Base-by-base conservation (phyloP, 2,113 vertebrate genomes). In the Labeo catla region DNA sequence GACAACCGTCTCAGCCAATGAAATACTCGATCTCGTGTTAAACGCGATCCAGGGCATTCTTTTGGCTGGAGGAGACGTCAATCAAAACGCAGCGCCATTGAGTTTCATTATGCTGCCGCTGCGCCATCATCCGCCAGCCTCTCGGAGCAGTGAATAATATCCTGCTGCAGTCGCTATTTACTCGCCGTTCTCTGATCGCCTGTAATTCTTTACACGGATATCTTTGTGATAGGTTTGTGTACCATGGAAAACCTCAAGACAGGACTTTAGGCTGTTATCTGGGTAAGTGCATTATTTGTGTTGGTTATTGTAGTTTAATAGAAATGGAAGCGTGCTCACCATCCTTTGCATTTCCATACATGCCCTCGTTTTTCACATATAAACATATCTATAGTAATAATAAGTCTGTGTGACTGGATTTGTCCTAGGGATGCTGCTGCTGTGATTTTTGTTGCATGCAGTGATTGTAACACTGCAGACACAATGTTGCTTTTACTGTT, bases 21-120 rank as follows among this genome's bases (percentile, higher is more conserved):
- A 84, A 73, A 84, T 52, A 9, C 8, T n/a, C 0, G 45, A 11
- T 4, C 39, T 74, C 65, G 61, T 8, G 12, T 36, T 36, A 8
- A 70, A 39, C 19, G 4, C 54, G 68, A 74, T 21, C 5, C n/a
- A 36, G 0, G 12, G 12, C 6, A 52, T 83, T 76, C 87, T 81
- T 93, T 93, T 93, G 92, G 93, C 72, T 77, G 1, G 4, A 0
- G 3, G 8, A 63, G 47, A 4, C 81, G 39, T 82, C 45, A 76
- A 36, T 80, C 87, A 86, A 34, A 89, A 88, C 81, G 45, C 81
- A 0, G 91, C 78, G 47, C 57, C 85, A 83, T 79, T 87, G 89
- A 90, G 89, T 86, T 91, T 92, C 91, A 91, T 90, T 88, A 90
- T 89, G 90, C 89, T 72, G 91, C 91, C 85, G 89, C 86, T 88